A percentile compares a stretch with the other conserved stretches of the same genome.
Conservation (phyloP, 2,797 vertebrate genomes). For the Hyperoplus immaculatus region DNA sequence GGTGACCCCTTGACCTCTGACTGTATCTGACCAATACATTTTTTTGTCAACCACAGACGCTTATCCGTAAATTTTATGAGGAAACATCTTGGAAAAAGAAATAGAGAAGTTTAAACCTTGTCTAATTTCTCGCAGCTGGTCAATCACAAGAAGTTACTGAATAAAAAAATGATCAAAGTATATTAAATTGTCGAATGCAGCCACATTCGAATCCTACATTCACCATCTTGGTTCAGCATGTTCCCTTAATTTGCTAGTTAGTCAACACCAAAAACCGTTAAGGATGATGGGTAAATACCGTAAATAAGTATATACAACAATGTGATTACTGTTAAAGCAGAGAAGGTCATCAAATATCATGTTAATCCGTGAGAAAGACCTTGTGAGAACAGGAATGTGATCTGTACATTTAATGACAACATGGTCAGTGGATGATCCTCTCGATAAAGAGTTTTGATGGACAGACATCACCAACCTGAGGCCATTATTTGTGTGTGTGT, state of each 20-base stretch:
- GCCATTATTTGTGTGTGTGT: background rate
- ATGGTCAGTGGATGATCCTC: background rate
- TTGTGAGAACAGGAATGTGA: too few relatives aligned
- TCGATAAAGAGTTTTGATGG: background rate
- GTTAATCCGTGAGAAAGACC: too few relatives aligned
- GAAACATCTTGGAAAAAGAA: background rate
- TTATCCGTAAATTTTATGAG: background rate
- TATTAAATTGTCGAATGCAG: background rate
- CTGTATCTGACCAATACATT: background rate
- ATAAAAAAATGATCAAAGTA: background rate
- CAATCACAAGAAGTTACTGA: background rate
- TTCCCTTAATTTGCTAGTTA: too few relatives aligned
- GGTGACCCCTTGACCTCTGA: conserved; percentile 33
- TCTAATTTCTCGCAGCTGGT: background rate
- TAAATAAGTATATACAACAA: too few relatives aligned
- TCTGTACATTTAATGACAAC: background rate
- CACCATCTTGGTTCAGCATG: too few relatives aligned
- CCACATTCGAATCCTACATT: background rate
- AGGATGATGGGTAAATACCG: too few relatives aligned
- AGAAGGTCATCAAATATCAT: too few relatives aligned
- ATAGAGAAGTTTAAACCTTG: background rate
- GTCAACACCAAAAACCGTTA: too few relatives aligned
- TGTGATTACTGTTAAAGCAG: too few relatives aligned
- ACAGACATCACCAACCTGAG: conserved; percentile 2
- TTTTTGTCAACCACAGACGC: background rate